Percentiles rank a stretch among this genome's conserved stretches.
Conservation (phyloP, 2,888 invertebrate species). For the Eupeodes latifasciatus region DNA sequence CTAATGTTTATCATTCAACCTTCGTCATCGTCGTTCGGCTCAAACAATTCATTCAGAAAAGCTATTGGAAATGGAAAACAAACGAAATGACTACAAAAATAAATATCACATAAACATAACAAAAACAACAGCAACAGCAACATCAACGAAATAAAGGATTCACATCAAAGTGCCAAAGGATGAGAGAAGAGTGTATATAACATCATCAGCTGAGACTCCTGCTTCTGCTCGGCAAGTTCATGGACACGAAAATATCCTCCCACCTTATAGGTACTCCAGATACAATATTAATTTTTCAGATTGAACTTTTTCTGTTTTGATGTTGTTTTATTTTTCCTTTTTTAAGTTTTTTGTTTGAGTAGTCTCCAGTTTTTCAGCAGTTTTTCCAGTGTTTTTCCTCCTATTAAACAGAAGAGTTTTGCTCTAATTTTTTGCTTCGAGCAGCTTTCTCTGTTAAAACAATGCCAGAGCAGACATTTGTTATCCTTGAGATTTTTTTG, state of each 20-base stretch:
- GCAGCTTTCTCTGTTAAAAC: slow-evolving; percentile 49
- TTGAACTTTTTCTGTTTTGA: slow-evolving; percentile 32
- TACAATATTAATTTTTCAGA: slow-evolving; percentile 72
- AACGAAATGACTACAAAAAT: neutral
- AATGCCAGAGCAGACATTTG: slow-evolving; percentile 65
- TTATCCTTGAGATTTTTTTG: slow-evolving; percentile 60
- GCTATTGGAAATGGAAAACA: slow-evolving; percentile 35
- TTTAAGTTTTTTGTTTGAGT: slow-evolving; percentile 75
- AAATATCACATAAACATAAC: neutral
- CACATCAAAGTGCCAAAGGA: slow-evolving; percentile 47
- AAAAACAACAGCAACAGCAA: neutral
- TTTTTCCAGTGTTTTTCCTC: slow-evolving; percentile 55
- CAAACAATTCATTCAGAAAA: slow-evolving; percentile 36
- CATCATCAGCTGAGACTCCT: neutral
- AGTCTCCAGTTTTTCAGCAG: slow-evolving; percentile 32
- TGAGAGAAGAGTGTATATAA: neutral
- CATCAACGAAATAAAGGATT: neutral
- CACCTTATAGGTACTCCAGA: slow-evolving; percentile 60
- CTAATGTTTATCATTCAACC: slow-evolving; percentile 22
- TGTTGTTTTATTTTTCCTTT: slow-evolving; percentile 22
- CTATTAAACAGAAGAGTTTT: slow-evolving; percentile 69
- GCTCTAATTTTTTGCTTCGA: slow-evolving; percentile 62
- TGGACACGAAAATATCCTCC: slow-evolving; percentile 44
- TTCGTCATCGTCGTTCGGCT: slow-evolving; percentile 22
- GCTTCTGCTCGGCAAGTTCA: slow-evolving; percentile 51